phyloP scores from a whole-genome alignment of 2,888 invertebrate genomes.

The Lasioglossum morio region DNA sequence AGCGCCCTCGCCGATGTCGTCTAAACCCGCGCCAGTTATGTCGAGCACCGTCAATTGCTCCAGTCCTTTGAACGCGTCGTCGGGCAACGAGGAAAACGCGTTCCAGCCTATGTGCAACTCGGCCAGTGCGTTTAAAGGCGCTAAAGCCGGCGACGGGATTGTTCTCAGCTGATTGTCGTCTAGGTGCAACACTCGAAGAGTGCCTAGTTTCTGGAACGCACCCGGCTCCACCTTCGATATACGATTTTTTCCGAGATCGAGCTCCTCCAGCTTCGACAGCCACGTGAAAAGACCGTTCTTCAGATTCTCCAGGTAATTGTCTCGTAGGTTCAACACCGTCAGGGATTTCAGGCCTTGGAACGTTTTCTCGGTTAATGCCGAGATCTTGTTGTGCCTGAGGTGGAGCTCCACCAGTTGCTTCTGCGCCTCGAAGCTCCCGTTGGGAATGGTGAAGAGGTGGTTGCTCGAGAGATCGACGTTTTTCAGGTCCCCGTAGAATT shows the following conservation, averaged over 20 bases:
- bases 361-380: conserved; percentile 91
- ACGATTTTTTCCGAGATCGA: conserved; percentile 94
- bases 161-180: conserved; percentile 93
- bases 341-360: conserved; percentile 92
- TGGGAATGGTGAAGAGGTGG: conserved; percentile 92
- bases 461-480: conserved; percentile 94
- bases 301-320: conserved; percentile 93
- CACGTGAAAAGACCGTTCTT: conserved; percentile 91
- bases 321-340: conserved; percentile 92
- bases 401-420: conserved; percentile 93
- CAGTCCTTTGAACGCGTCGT: conserved; percentile 92
- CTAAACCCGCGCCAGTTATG: conserved; percentile 92
- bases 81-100: conserved; percentile 90
- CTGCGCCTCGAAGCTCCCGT: conserved; percentile 92
- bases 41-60: conserved; percentile 91
- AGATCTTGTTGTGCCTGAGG: conserved; percentile 93
- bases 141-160: conserved; percentile 91
- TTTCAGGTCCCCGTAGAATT: conserved; percentile 94
- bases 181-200: conserved; percentile 92
- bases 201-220: conserved; percentile 91
- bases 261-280: conserved; percentile 91
- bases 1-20: conserved; percentile 91
- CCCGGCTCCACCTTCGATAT: conserved; percentile 92
- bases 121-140: conserved; percentile 91
- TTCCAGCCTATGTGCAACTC: conserved; percentile 94